These are phyloP conservation scores for Carlito syrichta DNA, from an alignment of 2,113 vertebrate genomes.

Conservation along the genomic window DNA sequence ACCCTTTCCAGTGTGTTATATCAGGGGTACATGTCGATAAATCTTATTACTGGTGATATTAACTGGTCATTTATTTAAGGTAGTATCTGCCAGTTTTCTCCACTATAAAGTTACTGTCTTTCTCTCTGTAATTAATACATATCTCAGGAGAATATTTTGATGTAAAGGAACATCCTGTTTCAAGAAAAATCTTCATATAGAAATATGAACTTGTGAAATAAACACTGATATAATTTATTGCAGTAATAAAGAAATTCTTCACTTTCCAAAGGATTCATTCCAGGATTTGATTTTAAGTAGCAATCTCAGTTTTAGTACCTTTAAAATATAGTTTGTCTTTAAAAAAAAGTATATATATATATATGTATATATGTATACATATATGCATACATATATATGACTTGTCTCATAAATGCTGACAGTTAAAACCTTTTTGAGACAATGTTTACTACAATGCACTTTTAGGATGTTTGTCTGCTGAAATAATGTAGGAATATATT, in stretches of 20 bases:
- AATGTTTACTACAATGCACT: background rate
- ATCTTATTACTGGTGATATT: background rate
- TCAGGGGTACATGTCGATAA: background rate
- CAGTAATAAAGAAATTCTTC: background rate
- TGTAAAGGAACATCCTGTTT: background rate
- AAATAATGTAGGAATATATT: background rate
- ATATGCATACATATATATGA: too few species aligned
- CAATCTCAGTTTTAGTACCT: background rate
- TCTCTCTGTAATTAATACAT: background rate
- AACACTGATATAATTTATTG: background rate
- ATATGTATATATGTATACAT: too few species aligned
- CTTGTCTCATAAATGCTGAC: background rate
- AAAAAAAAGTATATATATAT: too few species aligned
- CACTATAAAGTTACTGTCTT: background rate
- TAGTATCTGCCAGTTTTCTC: background rate
- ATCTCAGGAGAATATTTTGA: background rate
- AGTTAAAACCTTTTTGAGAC: background rate
- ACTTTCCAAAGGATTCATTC: background rate
- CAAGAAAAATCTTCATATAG: background rate
- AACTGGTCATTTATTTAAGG: background rate
- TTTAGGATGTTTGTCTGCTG: background rate
- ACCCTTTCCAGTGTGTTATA: background rate
- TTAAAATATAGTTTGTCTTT: background rate
- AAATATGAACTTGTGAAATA: background rate
- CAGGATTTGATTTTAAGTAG: slow-evolving; percentile 29